Percentiles rank a stretch among this genome's conserved stretches.
Conservation (phyloP, 2,888 invertebrate species). For the Ormyrus nitidulus region DNA sequence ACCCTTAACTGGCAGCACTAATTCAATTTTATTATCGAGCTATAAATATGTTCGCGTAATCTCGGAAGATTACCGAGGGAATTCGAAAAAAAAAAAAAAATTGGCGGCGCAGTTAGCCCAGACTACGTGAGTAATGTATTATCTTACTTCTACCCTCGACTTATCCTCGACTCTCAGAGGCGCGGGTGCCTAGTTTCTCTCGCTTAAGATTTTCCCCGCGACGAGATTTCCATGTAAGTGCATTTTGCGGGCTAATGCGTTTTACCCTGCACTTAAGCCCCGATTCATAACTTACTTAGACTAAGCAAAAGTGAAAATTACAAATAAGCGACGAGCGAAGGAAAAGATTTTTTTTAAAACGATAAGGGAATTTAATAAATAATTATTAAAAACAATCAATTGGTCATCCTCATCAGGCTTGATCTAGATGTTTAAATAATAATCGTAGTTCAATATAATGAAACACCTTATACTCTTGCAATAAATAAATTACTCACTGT, state of each 20-base stretch:
- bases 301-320: background rate
- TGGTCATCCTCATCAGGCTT: too few relatives aligned
- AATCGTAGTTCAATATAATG: too few relatives aligned
- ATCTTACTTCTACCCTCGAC: conserved; percentile 14
- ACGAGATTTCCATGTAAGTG: conserved; percentile 38
- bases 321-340: background rate
- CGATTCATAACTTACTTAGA: conserved; percentile 6
- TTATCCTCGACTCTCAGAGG: background rate
- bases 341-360: background rate
- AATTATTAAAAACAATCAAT: background rate
- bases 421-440: too few relatives aligned
- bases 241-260: conserved; percentile 35
- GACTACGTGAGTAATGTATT: conserved; percentile 30
- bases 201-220: conserved; percentile 21
- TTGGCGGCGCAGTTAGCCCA: too few relatives aligned
- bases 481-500: too few relatives aligned
- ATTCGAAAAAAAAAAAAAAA: background rate
- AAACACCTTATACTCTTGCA: too few relatives aligned
- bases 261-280: conserved; percentile 28
- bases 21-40: too few relatives aligned
- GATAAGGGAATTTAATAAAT: too few relatives aligned
- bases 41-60: background rate
- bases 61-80: background rate
- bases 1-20: too few relatives aligned
- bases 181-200: background rate